Conservation (phyloP, 2,888 invertebrate species). For the Octodonta nipae region DNA sequence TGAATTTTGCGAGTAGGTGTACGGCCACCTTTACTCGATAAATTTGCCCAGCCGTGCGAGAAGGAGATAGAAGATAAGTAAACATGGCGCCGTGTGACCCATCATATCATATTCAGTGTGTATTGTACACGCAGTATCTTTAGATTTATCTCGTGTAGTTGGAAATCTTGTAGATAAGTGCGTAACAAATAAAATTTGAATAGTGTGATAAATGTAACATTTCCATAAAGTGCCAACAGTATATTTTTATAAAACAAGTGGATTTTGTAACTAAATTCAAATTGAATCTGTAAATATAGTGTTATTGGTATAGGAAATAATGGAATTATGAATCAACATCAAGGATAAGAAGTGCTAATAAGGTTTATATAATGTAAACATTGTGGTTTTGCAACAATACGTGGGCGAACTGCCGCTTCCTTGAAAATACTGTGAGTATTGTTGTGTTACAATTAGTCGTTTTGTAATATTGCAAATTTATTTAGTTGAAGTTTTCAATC, state of each 20-base stretch:
- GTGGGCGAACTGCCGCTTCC: slow-evolving; percentile 20
- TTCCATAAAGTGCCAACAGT: slow-evolving; percentile 22
- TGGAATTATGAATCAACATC: too few relatives aligned
- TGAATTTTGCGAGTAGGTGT: too few relatives aligned
- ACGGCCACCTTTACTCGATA: too few relatives aligned
- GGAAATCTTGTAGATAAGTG: slow-evolving; percentile 26
- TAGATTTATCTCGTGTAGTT: slow-evolving; percentile 23
- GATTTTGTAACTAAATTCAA: slow-evolving; percentile 11
- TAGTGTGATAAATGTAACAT: slow-evolving; percentile 20
- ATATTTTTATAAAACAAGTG: slow-evolving; percentile 13
- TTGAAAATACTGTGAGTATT: slow-evolving; percentile 3
- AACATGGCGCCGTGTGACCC: slow-evolving; percentile 38
- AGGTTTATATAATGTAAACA: slow-evolving; percentile 19
- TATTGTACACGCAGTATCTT: slow-evolving; percentile 32
- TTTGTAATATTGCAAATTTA: too few relatives aligned
- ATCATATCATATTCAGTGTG: slow-evolving; percentile 37
- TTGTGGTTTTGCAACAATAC: slow-evolving; percentile 13
- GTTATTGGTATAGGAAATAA: slow-evolving; percentile 13
- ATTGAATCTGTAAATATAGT: slow-evolving; percentile 12
- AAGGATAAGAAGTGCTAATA: too few relatives aligned
- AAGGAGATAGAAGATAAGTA: too few relatives aligned
- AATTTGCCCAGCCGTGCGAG: too few relatives aligned
- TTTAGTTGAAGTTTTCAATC: neutral
- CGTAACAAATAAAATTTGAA: slow-evolving; percentile 18
- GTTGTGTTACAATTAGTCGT: neutral